Evolutionary conservation across 92 coral and sea anemone genomes (phyloP), one percentile per base, ranked within the genome.

Genomic region (Scolanthus callimorphus): DNA sequence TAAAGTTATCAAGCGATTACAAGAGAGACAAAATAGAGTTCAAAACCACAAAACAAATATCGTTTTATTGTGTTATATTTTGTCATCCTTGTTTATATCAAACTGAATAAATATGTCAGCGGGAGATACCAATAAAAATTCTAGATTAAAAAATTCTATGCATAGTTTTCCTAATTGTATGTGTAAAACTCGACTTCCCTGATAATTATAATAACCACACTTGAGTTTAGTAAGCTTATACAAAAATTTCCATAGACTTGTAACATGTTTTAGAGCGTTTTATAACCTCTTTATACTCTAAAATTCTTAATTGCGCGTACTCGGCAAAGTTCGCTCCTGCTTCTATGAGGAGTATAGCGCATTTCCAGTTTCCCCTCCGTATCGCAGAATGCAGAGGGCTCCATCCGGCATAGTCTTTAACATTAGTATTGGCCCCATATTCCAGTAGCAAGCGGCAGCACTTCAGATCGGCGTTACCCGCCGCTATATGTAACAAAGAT

Each of bases 261-360:
- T 77, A 83, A 65, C 77, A 87, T 11, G 86, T 63, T 17, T 77
- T 73, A 4, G 90, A 78, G 76, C 60, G 73, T 50, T 54, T 48
- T 20, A 83, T 55, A 27, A 83, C 82, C 59, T 83, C 77, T 21
- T 87, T 63, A 39, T 83, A 87, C 24, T 87, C 96, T 39, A 74
- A 77, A 51, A 87, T 87, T 68, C 96, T 60, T 6, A 64, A 39
- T 37, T 70, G 78, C 25, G 96, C 81, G 31, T 87, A 87, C 24
- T 69, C 86, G 20, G 86, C 96, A 39, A 87, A 73, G 51, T 83
- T 83, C 22, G 96, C 90, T 19, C 96, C 96, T 3, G 96, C 82
- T 65, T 87, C 96, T 20, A 87, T 75, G 11, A 87, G 55, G 17
- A 87, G 44, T 30, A 87, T 87, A 1, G 96, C 96, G 55, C 96